Evolutionary conservation across 2,888 invertebrate genomes (phyloP).

Genomic region (Netelia fuscicornis): DNA sequence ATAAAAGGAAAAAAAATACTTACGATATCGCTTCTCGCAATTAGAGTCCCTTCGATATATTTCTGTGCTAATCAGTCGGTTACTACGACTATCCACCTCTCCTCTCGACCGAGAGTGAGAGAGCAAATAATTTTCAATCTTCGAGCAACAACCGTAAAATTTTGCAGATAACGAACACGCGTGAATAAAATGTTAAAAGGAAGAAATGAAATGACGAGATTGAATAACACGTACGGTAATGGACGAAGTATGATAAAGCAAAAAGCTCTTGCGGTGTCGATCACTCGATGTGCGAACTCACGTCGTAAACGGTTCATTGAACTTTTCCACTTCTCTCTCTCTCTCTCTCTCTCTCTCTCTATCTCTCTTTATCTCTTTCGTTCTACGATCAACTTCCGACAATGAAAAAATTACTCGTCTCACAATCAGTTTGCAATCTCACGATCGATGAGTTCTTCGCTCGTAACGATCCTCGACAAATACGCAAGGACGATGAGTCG

Average conservation of each 20-base stretch:
- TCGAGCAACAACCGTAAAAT: no score
- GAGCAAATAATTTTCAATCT: no score
- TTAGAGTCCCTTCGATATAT: constrained; percentile 15
- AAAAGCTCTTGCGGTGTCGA: constrained; percentile 26
- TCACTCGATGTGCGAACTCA: constrained; percentile 37
- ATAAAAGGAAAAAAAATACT: not conserved
- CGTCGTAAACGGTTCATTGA: constrained; percentile 52
- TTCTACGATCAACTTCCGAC: constrained; percentile 18
- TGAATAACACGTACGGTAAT: not conserved
- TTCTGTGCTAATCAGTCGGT: not conserved
- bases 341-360: not conserved
- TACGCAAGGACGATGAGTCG: constrained; percentile 16
- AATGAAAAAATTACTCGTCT: constrained; percentile 47
- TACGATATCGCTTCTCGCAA: constrained; percentile 32
- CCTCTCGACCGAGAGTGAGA: no score
- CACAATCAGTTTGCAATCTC: constrained; percentile 15
- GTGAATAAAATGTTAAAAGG: not conserved
- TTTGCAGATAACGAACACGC: no score
- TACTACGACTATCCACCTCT: no score
- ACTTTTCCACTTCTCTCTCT: constrained; percentile 31
- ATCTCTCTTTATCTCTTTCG: not conserved
- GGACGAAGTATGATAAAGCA: not conserved
- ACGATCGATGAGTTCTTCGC: constrained; percentile 37
- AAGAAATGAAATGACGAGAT: not conserved
- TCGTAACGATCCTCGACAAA: constrained; percentile 13